Evolutionary conservation across 2,113 vertebrate genomes (phyloP), one percentile per base, ranked within the genome.

Genomic region (Takifugu flavidus): DNA sequence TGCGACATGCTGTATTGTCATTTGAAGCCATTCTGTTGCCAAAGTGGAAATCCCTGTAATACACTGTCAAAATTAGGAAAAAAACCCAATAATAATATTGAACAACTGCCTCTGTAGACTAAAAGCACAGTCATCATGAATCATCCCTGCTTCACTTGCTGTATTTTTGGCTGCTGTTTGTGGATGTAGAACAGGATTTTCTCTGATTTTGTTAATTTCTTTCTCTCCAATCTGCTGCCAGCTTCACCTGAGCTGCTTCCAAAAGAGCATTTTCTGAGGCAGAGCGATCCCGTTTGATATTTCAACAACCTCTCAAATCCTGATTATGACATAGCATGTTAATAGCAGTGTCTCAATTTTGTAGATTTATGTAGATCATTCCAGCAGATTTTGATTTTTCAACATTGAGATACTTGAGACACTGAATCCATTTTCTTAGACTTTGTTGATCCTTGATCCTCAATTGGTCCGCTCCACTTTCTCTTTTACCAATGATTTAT

Each of bases 401-500:
- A 20, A 20, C 20, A 20, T 20, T 20, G 62, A 29, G 10, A 25
- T 50, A 25, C 20, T 11, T 5, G 8, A 3, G 70, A 59, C 68
- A 0, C 25, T 15, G 10, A 28, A 47, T 68, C 53, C 59, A 28
- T 67, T 69, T 34, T 13, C 3, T 31, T 27, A 39, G 20, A 20
- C 20, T 20, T 39, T 26, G 1, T 50, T 34, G 59, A 7, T 52
- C 34, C 50, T 13, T 69, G n/a, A 49, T 73, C 57, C 49, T 28
- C 13, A 4, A 27, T 59, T 51, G 2, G 34, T 39, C 34, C 34
- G 34, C 11, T 39, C 34, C 4, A 34, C 5, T 34, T 34, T 6
- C 5, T 39, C 25, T 60, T 58, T 20, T 29, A 68, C 55, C 31
- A 45, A 63, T 3, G 49, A 54, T 85, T 58, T 66, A 76, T 78